Evolutionary conservation across 2,113 vertebrate species (phyloP).

Genomic region (Cromileptes altivelis): DNA sequence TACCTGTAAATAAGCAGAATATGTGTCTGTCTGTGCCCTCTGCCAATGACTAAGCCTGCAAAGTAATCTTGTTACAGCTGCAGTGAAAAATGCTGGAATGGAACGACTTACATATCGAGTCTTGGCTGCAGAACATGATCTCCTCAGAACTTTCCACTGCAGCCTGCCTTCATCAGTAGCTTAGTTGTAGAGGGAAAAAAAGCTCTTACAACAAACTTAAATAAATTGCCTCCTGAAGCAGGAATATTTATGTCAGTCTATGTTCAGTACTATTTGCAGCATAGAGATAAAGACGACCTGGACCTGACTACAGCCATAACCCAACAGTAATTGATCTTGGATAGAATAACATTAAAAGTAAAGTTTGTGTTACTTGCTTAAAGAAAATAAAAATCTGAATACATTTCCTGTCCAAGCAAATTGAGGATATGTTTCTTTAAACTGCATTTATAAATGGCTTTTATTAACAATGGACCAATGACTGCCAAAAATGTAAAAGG

Average conservation of each 20-base stretch:
- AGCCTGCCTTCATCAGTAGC: slow-evolving; percentile 20
- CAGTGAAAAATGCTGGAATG: slow-evolving; percentile 29
- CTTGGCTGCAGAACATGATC: slow-evolving; percentile 44
- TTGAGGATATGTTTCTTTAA: not conserved
- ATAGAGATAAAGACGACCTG: not conserved
- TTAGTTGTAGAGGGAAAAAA: not conserved
- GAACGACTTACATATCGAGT: slow-evolving; percentile 34
- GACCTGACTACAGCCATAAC: not conserved
- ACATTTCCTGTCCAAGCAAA: not conserved
- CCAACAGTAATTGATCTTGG: not conserved
- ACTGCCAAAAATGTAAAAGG: no score
- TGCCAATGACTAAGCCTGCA: slow-evolving; percentile 46
- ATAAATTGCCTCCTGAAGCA: not conserved
- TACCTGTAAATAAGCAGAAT: slow-evolving; percentile 52
- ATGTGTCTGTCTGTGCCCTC: slow-evolving; percentile 30
- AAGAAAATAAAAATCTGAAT: not conserved
- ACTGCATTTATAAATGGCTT: not conserved
- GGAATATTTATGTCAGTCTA: not conserved
- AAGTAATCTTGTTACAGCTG: slow-evolving; percentile 56
- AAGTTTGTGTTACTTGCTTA: not conserved
- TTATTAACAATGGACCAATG: no score
- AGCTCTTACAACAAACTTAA: slow-evolving; percentile 2
- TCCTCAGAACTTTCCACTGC: slow-evolving; percentile 42
- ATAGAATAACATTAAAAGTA: not conserved
- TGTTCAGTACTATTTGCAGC: not conserved